These are phyloP conservation scores for Acrobasis consociella DNA, from an alignment of 2,888 invertebrate species.

Conservation along the genomic window DNA sequence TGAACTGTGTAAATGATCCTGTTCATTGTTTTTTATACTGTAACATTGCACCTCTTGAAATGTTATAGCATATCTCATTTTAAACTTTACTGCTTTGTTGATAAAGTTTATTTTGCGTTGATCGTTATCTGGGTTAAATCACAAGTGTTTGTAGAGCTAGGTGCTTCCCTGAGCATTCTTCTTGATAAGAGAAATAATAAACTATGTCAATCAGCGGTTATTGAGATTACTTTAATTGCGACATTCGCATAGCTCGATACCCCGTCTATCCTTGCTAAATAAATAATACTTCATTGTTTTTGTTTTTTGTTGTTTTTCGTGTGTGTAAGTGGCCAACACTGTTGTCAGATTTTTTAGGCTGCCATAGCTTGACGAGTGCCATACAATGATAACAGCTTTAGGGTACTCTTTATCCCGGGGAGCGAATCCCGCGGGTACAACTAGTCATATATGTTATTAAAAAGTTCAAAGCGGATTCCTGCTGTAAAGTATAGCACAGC, in stretches of 20 bases:
- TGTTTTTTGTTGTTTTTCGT: too few species aligned
- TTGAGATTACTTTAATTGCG: slow-evolving; percentile 5
- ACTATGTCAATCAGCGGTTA: slow-evolving; percentile 1
- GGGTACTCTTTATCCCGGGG: too few species aligned
- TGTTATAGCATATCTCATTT: not conserved
- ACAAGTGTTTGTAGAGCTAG: slow-evolving; percentile 22
- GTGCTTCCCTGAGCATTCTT: slow-evolving; percentile 22
- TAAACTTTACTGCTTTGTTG: not conserved
- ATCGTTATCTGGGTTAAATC: slow-evolving; percentile 24
- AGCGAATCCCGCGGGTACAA: too few species aligned
- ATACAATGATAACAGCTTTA: too few species aligned
- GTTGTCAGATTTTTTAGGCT: too few species aligned
- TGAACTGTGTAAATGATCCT: not conserved
- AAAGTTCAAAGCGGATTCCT: too few species aligned
- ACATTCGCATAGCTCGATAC: not conserved
- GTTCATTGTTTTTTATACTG: slow-evolving; percentile 16
- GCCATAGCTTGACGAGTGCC: too few species aligned
- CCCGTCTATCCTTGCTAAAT: not conserved
- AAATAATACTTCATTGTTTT: not conserved
- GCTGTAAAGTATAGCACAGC: too few species aligned
- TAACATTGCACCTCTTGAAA: not conserved
- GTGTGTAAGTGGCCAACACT: too few species aligned
- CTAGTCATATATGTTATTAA: too few species aligned
- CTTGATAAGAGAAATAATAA: slow-evolving; percentile 14
- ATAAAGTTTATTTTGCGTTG: slow-evolving; percentile 5